Evolutionary conservation across 2,113 vertebrate species (phyloP).

Genomic region (Burhinus oedicnemus): DNA sequence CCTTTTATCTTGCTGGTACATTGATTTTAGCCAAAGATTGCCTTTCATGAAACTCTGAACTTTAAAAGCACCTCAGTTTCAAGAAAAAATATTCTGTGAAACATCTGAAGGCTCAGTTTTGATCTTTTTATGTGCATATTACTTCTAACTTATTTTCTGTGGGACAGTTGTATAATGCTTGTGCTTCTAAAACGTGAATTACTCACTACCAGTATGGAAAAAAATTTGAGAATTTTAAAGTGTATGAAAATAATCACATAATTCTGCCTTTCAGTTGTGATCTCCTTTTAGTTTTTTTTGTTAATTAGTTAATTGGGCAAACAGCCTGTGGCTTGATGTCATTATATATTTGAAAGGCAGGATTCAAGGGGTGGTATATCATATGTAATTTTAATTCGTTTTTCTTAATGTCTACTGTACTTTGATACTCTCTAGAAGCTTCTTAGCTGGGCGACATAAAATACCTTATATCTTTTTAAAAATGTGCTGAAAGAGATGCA

Average conservation of each 20-base stretch:
- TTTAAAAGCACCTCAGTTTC: slow-evolving; percentile 55
- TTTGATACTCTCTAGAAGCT: neutral
- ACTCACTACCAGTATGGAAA: neutral
- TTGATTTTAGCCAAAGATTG: slow-evolving; percentile 67
- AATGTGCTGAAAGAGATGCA: neutral
- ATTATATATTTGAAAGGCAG: neutral
- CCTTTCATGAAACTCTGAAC: slow-evolving; percentile 62
- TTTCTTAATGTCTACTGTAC: neutral
- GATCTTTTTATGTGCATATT: slow-evolving; percentile 60
- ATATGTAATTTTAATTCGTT: neutral
- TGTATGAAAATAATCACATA: neutral
- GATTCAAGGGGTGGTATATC: neutral
- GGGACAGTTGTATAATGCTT: neutral
- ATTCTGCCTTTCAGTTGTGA: neutral
- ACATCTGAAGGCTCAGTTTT: slow-evolving; percentile 53
- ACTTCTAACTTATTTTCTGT: slow-evolving; percentile 35
- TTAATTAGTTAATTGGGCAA: neutral
- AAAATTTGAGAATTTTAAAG: neutral
- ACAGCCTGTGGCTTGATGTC: neutral
- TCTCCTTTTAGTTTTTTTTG: neutral
- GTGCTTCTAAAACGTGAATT: neutral
- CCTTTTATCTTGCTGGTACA: slow-evolving; percentile 66
- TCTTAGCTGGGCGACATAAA: neutral
- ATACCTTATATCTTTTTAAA: neutral
- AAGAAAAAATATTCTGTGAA: slow-evolving; percentile 47